phyloP scores from a whole-genome alignment of 1,140 invertebrate genomes.

The Drosophila sucinea region DNA sequence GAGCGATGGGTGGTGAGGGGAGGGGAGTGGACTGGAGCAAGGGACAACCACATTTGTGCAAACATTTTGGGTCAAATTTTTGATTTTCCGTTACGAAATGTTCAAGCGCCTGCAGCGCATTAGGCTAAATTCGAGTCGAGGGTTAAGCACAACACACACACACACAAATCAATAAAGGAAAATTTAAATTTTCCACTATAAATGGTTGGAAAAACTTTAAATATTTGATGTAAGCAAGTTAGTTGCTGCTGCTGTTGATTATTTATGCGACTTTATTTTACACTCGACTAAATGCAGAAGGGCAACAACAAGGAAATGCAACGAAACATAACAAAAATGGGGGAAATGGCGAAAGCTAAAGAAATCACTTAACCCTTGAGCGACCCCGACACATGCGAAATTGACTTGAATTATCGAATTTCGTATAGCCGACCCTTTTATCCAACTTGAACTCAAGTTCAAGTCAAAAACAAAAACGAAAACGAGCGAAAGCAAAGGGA shows the following conservation, averaged over 20 bases:
- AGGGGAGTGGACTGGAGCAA: not conserved
- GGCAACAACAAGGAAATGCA: conserved; percentile 19
- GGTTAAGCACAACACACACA: not conserved
- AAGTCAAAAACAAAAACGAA: conserved; percentile 24
- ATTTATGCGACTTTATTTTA: conserved; percentile 70
- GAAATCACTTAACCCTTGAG: conserved; percentile 72
- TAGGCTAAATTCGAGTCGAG: conserved; percentile 14
- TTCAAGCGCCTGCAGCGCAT: conserved; percentile 40
- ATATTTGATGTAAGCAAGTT: conserved; percentile 32
- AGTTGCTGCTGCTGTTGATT: conserved; percentile 25
- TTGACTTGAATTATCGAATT: conserved; percentile 76
- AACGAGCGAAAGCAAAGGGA: conserved; percentile 27
- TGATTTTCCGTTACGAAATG: conserved; percentile 25
- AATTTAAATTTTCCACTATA: conserved; percentile 37
- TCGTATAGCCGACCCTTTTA: conserved; percentile 67
- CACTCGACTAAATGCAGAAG: conserved; percentile 53
- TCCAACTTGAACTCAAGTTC: conserved; percentile 70
- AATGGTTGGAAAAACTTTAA: conserved; percentile 33
- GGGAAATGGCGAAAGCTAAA: conserved; percentile 40
- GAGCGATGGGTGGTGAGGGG: not conserved
- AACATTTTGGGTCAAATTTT: conserved; percentile 58
- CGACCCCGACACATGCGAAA: conserved; percentile 71
- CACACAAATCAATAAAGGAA: conserved; percentile 45
- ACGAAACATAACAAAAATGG: not conserved
- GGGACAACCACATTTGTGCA: conserved; percentile 27